Evolutionary conservation across 1,140 invertebrate species (phyloP).

Genomic region (Caenorhabditis brenneri): DNA sequence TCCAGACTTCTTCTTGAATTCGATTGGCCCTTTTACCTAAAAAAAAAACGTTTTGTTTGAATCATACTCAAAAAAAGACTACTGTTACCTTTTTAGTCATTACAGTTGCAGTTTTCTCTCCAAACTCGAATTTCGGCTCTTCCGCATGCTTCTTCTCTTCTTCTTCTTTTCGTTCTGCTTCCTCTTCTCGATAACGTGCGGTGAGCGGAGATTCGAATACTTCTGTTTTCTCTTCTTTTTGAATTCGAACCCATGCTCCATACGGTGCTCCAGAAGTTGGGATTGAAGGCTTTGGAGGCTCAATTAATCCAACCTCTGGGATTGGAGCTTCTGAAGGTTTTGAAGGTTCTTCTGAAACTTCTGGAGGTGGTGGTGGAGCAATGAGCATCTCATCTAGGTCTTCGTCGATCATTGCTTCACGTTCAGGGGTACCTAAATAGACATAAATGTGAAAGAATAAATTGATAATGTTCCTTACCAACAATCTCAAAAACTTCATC

Average conservation of each 20-base stretch:
- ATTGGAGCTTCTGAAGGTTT: neutral
- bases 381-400: neutral
- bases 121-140: constrained; percentile 28
- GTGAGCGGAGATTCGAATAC: neutral
- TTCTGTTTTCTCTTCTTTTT: neutral
- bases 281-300: neutral
- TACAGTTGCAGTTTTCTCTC: neutral
- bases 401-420: neutral
- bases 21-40: constrained; percentile 26
- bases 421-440: neutral
- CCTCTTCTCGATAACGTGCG: neutral
- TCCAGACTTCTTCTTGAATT: constrained; percentile 4
- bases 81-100: neutral
- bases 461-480: neutral
- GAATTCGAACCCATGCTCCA: neutral
- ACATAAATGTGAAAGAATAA: neutral
- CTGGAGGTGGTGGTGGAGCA: neutral
- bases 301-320: neutral
- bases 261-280: neutral
- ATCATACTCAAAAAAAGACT: neutral
- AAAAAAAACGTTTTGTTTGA: neutral
- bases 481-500: constrained; percentile 21
- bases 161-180: neutral
- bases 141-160: constrained; percentile 12
- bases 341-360: too few species aligned